Conservation (phyloP, 2,888 invertebrate species). For the Trichopoda pennipes region DNA sequence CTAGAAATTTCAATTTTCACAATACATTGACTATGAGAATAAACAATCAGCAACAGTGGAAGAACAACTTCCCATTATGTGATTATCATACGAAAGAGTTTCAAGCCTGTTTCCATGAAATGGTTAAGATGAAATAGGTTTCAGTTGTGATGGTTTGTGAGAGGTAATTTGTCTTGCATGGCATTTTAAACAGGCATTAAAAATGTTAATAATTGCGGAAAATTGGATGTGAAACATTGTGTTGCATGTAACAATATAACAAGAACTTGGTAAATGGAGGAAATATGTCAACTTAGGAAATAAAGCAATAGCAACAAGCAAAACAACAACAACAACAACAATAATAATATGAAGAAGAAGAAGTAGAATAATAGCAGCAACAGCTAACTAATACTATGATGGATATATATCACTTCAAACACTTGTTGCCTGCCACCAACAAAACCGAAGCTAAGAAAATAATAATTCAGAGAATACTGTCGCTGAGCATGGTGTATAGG, state of each 20-base stretch:
- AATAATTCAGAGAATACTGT: not conserved
- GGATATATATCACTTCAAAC: conserved; percentile 10
- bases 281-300: conserved; percentile 51
- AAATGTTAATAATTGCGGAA: conserved; percentile 58
- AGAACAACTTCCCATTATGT: conserved; percentile 10
- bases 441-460: not conserved
- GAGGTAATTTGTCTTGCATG: conserved; percentile 60
- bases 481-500: not conserved
- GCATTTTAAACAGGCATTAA: conserved; percentile 56
- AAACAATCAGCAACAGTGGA: conserved; percentile 1
- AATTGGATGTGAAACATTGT: conserved; percentile 54
- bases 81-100: not conserved
- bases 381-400: conserved; percentile 30
- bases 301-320: conserved; percentile 11
- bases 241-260: conserved; percentile 28
- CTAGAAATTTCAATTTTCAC: not conserved
- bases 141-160: not conserved
- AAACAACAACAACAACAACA: too few relatives aligned
- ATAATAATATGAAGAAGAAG: too few relatives aligned
- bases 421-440: not conserved
- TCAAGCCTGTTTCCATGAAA: not conserved
- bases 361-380: too few relatives aligned
- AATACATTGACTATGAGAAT: conserved; percentile 24
- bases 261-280: conserved; percentile 39
- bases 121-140: not conserved